A percentile compares a stretch with the other conserved stretches of the same genome.
phyloP scores from a whole-genome alignment of 2,113 vertebrate species.

The Ondatra zibethicus region DNA sequence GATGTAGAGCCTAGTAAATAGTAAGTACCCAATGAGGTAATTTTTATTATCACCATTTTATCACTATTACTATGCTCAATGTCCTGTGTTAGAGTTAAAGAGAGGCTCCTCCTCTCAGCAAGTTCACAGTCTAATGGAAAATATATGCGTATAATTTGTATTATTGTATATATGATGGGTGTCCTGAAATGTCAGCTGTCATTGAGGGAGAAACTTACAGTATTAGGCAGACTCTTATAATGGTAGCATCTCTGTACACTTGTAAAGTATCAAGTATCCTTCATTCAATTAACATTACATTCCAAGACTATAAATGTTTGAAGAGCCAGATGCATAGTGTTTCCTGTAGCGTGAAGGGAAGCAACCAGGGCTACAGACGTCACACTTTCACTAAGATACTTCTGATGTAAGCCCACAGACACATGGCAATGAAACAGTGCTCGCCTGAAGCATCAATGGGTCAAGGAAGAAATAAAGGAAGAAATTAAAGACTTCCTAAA shows the following conservation, averaged over 20 bases:
- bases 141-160: neutral
- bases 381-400: neutral
- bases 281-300: slow-evolving; percentile 17
- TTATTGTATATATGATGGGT: neutral
- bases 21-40: neutral
- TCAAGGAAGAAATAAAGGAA: too few relatives aligned
- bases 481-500: too few relatives aligned
- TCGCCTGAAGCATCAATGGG: too few relatives aligned
- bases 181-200: neutral
- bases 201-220: neutral
- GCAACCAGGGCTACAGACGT: neutral
- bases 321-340: slow-evolving; percentile 18
- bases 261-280: neutral
- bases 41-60: neutral
- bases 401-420: too few relatives aligned
- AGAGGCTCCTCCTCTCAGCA: neutral
- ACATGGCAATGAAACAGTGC: too few relatives aligned
- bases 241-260: neutral
- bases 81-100: slow-evolving; percentile 4
- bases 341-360: neutral
- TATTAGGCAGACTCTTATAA: neutral
- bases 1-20: neutral
- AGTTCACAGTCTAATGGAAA: slow-evolving; percentile 45
- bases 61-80: neutral
- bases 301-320: slow-evolving; percentile 17